Evolutionary conservation across 2,797 vertebrate species (phyloP), one percentile per base, ranked within the genome.

Genomic region (Toxotes lorentzi): DNA sequence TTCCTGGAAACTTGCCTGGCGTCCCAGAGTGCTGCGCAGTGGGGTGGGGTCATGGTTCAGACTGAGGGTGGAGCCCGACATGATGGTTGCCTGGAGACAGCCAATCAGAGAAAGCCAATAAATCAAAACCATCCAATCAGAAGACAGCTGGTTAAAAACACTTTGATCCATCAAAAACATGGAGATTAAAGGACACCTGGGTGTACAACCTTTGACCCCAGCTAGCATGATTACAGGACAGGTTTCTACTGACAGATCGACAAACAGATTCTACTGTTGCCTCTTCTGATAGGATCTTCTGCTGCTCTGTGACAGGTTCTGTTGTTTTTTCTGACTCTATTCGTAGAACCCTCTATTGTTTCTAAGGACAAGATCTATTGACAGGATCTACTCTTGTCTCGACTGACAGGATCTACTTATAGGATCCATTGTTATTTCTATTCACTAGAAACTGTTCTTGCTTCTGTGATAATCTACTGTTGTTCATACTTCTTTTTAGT

Each of bases 1-100:
- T 66, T 99, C 98, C 93, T 99, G 98, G 94, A 99, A 99, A 93
- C 98, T 99, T 68, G 97, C 97, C 94, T 99, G 98, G 58, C 98
- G 95, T 66, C 97, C 98, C 85, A 99, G 95, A 6, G 97, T 97
- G 88, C 93, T 97, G 75, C 97, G 97, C 41, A 94, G 85, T 4
- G 96, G 95, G 7, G 96, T 88, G 7, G 95, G 94, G 81, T 99
- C 97, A 3, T 98, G 97, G 93, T 98, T 98, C 93, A 99, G 94
- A 84, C 97, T 99, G 92, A 98, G 93, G 70, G 95, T 98, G 92
- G 98, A 99, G 92, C 98, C 97, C 21, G 97, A 99, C 98, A 99
- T 99, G 92, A 99, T 99, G 88, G 98, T 98, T 57, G 98, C 98
- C 98, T 99, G 92, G 64, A 93, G 70, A 72, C 66, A 81, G 57